Conservation (phyloP, 1,140 invertebrate genomes). For the Sarcophaga peregrina region DNA sequence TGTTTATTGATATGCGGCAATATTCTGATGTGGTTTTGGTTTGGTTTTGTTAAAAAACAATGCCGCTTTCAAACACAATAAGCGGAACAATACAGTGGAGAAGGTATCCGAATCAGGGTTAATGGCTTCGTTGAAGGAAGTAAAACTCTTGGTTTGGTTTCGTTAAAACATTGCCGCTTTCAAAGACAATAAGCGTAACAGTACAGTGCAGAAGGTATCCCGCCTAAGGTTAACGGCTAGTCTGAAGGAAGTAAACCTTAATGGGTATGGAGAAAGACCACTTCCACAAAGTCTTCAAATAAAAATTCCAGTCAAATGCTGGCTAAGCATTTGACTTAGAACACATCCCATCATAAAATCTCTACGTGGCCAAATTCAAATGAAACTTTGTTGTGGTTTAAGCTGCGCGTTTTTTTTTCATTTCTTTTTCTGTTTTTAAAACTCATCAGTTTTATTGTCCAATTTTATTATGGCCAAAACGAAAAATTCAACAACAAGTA, state of each 20-base stretch:
- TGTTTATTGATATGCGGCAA: conserved; percentile 34
- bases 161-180: background rate
- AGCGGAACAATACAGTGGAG: background rate
- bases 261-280: too few species aligned
- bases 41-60: background rate
- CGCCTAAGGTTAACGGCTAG: too few species aligned
- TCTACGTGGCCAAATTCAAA: too few species aligned
- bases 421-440: background rate
- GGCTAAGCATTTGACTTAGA: too few species aligned
- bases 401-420: conserved; percentile 12
- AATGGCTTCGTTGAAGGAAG: too few species aligned
- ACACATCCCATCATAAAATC: too few species aligned
- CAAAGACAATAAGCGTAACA: background rate
- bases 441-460: background rate
- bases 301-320: too few species aligned
- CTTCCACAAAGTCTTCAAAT: too few species aligned
- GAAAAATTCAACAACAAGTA: background rate
- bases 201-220: background rate
- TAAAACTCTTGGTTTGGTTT: background rate
- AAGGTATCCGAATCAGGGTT: background rate
- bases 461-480: conserved; percentile 14
- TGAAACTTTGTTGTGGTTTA: conserved; percentile 27
- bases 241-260: too few species aligned
- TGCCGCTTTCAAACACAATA: background rate
- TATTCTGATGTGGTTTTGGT: background rate